A percentile compares a stretch with the other conserved stretches of the same genome.
Evolutionary conservation across 2,113 vertebrate genomes (phyloP).

Genomic region (Nothobranchius kuhntae): DNA sequence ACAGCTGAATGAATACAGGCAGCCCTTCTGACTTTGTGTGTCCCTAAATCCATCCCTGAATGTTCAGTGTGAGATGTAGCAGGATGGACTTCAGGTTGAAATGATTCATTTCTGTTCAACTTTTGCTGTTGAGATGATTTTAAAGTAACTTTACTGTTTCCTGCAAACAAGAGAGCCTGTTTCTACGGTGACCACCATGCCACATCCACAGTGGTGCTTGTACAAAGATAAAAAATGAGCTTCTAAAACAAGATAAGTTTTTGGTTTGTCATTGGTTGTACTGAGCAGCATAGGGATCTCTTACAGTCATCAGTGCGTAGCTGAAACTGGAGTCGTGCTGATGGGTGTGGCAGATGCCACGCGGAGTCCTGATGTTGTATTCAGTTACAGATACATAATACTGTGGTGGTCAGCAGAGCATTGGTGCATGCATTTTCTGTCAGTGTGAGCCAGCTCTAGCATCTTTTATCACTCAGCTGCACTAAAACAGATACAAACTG

Average conservation of each 20-base stretch:
- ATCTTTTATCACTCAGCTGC: not conserved
- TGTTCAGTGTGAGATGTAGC: no score
- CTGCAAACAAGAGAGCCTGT: constrained; percentile 54
- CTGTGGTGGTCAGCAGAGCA: constrained; percentile 12
- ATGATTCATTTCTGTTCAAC: constrained; percentile 32
- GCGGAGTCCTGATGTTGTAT: constrained; percentile 16
- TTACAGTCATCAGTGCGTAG: constrained; percentile 37
- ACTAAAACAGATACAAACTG: not conserved
- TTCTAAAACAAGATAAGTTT: constrained; percentile 12
- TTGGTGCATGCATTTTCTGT: not conserved
- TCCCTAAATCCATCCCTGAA: no score
- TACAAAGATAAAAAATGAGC: constrained; percentile 20
- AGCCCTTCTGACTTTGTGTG: no score
- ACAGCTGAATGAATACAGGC: no score
- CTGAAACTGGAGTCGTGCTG: constrained; percentile 31
- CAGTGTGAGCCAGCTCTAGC: not conserved
- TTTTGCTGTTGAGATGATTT: constrained; percentile 29
- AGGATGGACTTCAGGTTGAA: not conserved
- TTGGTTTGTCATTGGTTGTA: constrained; percentile 12
- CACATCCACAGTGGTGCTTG: constrained; percentile 33
- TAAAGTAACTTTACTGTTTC: constrained; percentile 39
- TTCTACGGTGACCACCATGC: constrained; percentile 71
- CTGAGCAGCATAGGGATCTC: constrained; percentile 26
- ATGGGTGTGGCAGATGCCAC: constrained; percentile 17
- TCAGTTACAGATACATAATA: constrained; percentile 28